A percentile compares a stretch with the other conserved stretches of the same genome.
Conservation (phyloP, 2,113 vertebrate genomes). For the Petrocephalus microphthalmus region DNA sequence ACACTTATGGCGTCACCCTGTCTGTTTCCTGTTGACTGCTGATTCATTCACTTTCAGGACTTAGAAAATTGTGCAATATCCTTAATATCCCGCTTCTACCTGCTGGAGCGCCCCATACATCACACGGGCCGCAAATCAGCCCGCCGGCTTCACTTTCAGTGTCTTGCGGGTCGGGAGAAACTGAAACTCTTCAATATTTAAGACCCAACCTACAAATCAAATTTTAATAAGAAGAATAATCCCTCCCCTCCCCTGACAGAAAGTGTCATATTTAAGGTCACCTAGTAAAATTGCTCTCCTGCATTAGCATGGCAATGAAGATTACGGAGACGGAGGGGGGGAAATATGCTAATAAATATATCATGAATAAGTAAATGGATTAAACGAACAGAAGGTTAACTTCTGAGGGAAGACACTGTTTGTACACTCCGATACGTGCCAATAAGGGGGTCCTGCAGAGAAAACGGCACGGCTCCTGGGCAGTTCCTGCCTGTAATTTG, state of each 20-base stretch:
- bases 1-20: background rate
- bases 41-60: background rate
- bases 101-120: background rate
- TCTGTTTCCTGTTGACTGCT: background rate
- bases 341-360: background rate
- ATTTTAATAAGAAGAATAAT: conserved; percentile 15
- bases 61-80: background rate
- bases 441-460: background rate
- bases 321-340: background rate
- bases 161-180: background rate
- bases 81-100: background rate
- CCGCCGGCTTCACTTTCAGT: background rate
- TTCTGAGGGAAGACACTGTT: background rate
- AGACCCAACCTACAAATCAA: conserved; percentile 17
- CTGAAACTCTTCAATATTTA: conserved; percentile 11
- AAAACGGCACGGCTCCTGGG: background rate
- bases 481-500: background rate
- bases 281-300: conserved; percentile 8
- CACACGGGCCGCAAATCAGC: background rate
- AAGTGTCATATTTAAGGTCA: conserved; percentile 13
- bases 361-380: background rate
- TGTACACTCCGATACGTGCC: background rate
- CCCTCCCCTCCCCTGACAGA: background rate
- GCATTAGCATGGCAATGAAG: background rate
- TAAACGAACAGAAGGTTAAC: background rate